These are phyloP conservation scores for Wiebesia pumilae DNA, from an alignment of 1,140 invertebrate species.

Conservation along the genomic window DNA sequence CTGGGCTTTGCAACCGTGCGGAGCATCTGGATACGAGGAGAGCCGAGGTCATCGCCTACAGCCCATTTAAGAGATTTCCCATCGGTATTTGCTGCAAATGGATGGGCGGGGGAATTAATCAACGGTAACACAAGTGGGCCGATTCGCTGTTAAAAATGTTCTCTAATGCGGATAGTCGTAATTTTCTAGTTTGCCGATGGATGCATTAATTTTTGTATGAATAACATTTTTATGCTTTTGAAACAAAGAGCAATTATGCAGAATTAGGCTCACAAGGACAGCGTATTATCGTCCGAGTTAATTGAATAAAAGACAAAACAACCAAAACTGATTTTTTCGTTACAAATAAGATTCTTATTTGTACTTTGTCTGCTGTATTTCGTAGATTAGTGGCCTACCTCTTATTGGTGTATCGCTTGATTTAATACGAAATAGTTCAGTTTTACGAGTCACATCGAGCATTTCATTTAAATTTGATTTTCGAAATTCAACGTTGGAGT, in stretches of 20 bases:
- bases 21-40: not conserved
- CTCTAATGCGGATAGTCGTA: not conserved
- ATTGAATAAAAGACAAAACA: no score
- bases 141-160: not conserved
- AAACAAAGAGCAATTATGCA: no score
- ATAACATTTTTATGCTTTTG: no score
- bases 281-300: no score
- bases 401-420: no score
- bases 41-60: not conserved
- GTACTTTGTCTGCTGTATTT: no score
- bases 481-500: not conserved
- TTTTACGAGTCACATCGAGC: not conserved
- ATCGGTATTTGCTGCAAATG: not conserved
- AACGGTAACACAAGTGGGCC: not conserved
- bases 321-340: no score
- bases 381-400: no score
- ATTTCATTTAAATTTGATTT: not conserved
- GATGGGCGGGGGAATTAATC: not conserved
- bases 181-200: not conserved
- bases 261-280: no score
- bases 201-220: not conserved
- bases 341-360: no score
- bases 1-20: not conserved
- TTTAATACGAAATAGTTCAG: no score
- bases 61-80: not conserved